Evolutionary conservation across 2,113 vertebrate genomes (phyloP).

Genomic region (Vidua macroura): DNA sequence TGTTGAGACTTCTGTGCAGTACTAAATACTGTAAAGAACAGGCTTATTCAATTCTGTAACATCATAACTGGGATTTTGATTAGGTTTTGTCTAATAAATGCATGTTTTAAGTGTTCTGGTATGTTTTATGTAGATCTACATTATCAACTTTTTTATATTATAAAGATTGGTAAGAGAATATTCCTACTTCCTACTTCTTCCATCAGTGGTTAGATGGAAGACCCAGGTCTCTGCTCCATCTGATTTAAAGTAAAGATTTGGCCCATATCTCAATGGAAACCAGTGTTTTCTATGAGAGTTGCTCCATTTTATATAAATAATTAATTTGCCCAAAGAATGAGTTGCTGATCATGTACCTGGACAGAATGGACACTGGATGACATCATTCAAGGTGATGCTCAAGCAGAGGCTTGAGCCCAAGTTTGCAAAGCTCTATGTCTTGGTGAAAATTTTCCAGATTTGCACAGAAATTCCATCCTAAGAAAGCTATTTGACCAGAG

Average conservation of each 20-base stretch:
- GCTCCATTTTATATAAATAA: not conserved
- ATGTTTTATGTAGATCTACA: not conserved
- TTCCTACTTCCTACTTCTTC: not conserved
- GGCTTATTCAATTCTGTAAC: not conserved
- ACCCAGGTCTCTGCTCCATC: not conserved
- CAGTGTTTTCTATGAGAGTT: not conserved
- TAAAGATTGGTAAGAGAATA: not conserved
- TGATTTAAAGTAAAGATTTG: not conserved
- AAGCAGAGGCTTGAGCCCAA: not conserved
- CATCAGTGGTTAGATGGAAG: not conserved
- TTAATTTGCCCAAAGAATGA: not conserved
- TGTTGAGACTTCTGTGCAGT: not conserved
- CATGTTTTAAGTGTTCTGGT: not conserved
- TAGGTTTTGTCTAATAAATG: not conserved
- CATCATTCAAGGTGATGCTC: not conserved
- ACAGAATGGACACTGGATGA: not conserved
- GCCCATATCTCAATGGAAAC: not conserved
- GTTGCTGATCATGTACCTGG: not conserved
- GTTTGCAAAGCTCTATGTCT: not conserved
- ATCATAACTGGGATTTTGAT: not conserved
- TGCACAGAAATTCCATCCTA: not conserved
- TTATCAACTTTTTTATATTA: not conserved
- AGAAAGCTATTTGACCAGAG: not conserved
- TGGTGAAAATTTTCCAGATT: not conserved
- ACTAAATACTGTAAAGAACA: not conserved